phyloP scores from a whole-genome alignment of 2,113 vertebrate genomes.

The Calyptommatus sinebrachiatus region DNA sequence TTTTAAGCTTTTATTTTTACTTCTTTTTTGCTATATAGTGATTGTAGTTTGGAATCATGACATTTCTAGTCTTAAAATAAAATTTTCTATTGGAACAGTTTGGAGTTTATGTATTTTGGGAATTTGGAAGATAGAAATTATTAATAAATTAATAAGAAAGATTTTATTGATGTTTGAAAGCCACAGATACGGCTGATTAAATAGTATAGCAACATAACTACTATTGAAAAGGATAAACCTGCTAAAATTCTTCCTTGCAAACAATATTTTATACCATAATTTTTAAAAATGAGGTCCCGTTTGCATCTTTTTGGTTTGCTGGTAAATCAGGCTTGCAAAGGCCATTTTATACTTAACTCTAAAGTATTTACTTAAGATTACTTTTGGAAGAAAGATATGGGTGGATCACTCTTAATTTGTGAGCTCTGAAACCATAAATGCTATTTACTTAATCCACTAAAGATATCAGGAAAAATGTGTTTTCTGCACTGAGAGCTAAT shows the following conservation, averaged over 20 bases:
- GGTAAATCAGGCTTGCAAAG: neutral
- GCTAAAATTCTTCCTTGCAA: neutral
- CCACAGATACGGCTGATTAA: neutral
- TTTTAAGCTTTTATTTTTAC: too few species aligned
- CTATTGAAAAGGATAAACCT: neutral
- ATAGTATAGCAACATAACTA: neutral
- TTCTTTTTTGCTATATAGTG: too few species aligned
- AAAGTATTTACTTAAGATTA: neutral
- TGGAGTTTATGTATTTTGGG: too few species aligned
- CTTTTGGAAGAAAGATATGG: neutral
- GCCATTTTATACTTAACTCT: neutral
- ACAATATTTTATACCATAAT: neutral
- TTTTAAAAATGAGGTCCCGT: neutral
- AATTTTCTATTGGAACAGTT: too few species aligned
- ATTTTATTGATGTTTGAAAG: neutral
- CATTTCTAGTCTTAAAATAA: too few species aligned
- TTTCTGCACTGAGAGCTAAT: neutral
- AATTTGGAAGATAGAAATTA: neutral
- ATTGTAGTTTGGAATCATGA: too few species aligned
- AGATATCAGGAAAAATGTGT: neutral
- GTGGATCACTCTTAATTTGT: neutral
- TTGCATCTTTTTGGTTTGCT: neutral
- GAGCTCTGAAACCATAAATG: neutral
- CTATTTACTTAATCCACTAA: neutral
- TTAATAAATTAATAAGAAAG: neutral